Conservation (phyloP, 1,140 invertebrate species). For the Babylonia areolata region DNA sequence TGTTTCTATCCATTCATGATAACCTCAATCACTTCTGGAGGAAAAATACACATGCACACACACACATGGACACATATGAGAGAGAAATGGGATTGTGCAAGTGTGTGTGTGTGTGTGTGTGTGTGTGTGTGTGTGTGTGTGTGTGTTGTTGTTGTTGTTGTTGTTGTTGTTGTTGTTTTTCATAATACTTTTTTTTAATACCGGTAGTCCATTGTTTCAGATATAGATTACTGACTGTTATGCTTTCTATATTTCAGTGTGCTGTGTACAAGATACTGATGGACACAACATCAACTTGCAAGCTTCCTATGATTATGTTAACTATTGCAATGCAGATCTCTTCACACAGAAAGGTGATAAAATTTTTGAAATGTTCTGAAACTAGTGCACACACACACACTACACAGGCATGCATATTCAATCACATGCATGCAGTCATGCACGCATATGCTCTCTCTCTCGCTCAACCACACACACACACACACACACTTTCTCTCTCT, state of each 20-base stretch:
- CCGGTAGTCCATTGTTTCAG: neutral
- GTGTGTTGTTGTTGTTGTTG: too few species aligned
- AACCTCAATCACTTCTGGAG: too few species aligned
- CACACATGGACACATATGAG: neutral
- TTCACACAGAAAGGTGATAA: slow-evolving; percentile 19
- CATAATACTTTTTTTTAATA: too few species aligned
- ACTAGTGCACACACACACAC: neutral
- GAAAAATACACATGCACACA: neutral
- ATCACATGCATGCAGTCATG: neutral
- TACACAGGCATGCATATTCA: neutral
- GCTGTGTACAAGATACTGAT: neutral
- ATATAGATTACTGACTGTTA: neutral
- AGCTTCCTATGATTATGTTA: slow-evolving; percentile 35
- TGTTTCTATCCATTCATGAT: too few species aligned
- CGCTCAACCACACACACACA: neutral
- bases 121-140: too few species aligned
- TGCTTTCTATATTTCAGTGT: neutral
- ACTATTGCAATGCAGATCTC: slow-evolving; percentile 34
- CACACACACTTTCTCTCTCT: neutral
- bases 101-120: neutral
- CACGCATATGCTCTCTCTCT: too few species aligned
- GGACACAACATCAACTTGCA: neutral
- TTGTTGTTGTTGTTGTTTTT: too few species aligned
- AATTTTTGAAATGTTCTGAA: neutral
- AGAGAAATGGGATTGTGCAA: neutral